These are phyloP conservation scores for Penaeus chinensis DNA, from an alignment of 1,140 invertebrate genomes.

Conservation along the genomic window DNA sequence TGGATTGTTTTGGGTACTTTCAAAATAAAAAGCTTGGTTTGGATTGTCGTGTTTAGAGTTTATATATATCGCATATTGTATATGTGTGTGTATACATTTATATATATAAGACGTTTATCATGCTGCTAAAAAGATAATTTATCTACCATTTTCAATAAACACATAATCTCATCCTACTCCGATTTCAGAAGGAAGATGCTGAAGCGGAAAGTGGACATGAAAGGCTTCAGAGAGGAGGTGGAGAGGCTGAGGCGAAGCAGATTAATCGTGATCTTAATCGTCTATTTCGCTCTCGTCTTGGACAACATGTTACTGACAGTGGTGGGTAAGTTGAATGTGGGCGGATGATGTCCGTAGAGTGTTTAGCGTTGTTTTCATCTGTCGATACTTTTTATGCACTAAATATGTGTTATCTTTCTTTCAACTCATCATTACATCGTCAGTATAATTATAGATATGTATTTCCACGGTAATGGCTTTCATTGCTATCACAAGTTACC, in stretches of 20 bases:
- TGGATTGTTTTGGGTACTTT: too few species aligned
- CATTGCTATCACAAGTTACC: too few species aligned
- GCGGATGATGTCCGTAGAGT: too few species aligned
- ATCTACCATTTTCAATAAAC: background rate
- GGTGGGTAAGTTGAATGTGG: constrained; percentile 75
- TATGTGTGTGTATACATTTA: background rate
- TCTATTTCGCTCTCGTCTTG: constrained; percentile 73
- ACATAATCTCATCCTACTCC: background rate
- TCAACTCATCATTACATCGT: too few species aligned
- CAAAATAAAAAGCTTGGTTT: too few species aligned
- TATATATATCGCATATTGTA: too few species aligned
- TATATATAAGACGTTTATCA: background rate
- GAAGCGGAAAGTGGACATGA: background rate
- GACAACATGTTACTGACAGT: constrained; percentile 83
- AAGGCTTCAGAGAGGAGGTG: constrained; percentile 21
- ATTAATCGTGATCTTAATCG: constrained; percentile 60
- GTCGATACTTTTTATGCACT: too few species aligned
- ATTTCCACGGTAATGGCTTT: too few species aligned
- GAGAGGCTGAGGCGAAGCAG: constrained; percentile 26
- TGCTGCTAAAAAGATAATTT: background rate
- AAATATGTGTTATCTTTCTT: too few species aligned
- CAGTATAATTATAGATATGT: too few species aligned
- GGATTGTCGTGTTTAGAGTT: too few species aligned
- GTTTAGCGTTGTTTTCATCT: background rate
- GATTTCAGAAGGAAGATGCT: background rate